Evolutionary conservation across 1,140 invertebrate species (phyloP).

Genomic region (Apis cerana): DNA sequence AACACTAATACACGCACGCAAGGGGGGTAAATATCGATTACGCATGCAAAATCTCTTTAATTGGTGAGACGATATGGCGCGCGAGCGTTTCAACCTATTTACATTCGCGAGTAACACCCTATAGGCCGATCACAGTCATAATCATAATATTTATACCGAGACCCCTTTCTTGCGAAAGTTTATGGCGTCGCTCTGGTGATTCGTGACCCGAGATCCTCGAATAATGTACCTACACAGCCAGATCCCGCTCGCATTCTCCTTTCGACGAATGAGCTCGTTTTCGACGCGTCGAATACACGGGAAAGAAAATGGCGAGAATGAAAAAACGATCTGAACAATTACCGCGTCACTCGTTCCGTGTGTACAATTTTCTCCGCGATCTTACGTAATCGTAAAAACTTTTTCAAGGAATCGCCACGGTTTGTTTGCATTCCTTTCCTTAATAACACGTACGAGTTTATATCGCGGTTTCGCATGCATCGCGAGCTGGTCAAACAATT

Average conservation of each 20-base stretch:
- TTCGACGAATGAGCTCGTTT: neutral
- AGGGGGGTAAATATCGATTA: constrained; percentile 47
- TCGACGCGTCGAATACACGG: too few relatives aligned
- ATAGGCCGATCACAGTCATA: constrained; percentile 61
- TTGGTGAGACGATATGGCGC: constrained; percentile 48
- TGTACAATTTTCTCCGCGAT: neutral
- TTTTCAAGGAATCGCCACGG: constrained; percentile 21
- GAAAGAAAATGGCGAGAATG: neutral
- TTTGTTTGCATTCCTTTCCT: constrained; percentile 23
- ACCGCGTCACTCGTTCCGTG: neutral
- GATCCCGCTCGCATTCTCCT: neutral
- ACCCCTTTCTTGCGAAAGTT: constrained; percentile 45
- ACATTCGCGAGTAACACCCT: constrained; percentile 59
- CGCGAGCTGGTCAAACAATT: neutral
- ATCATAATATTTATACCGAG: constrained; percentile 62
- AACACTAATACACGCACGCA: neutral
- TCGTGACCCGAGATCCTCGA: constrained; percentile 19
- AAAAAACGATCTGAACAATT: too few relatives aligned
- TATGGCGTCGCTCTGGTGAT: constrained; percentile 51
- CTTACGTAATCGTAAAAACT: constrained; percentile 28
- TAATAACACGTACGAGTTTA: constrained; percentile 5
- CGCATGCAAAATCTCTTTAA: constrained; percentile 54
- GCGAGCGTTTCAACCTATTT: constrained; percentile 57
- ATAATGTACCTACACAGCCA: neutral
- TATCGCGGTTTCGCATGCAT: neutral